Percentiles rank a stretch among this genome's conserved stretches.
phyloP scores from a whole-genome alignment of 2,113 vertebrate species.

The Salvelinus namaycush region DNA sequence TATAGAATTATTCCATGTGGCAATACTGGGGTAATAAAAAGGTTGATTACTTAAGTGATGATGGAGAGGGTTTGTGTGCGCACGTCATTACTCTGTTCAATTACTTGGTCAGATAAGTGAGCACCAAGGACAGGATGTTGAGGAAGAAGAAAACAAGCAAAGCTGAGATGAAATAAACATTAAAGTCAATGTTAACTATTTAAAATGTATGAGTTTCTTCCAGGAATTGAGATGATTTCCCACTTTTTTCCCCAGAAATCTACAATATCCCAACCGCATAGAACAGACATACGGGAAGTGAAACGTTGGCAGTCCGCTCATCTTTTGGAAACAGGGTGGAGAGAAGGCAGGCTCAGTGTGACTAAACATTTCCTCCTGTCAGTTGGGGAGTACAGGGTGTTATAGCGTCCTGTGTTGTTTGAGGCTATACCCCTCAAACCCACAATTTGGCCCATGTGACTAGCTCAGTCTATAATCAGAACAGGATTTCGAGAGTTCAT shows the following conservation, averaged over 20 bases:
- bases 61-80: neutral
- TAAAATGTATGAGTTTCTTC: slow-evolving; percentile 12
- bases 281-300: slow-evolving; percentile 37
- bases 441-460: too few relatives aligned
- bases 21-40: neutral
- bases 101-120: neutral
- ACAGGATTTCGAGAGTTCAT: neutral
- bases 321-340: slow-evolving; percentile 36
- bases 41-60: neutral
- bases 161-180: too few relatives aligned
- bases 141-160: neutral
- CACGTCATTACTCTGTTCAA: neutral
- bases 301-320: slow-evolving; percentile 9
- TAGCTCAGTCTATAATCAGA: too few relatives aligned
- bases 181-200: neutral
- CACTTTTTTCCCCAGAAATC: neutral
- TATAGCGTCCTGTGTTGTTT: slow-evolving; percentile 30
- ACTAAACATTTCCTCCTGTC: slow-evolving; percentile 49
- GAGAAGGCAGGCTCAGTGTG: neutral
- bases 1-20: too few relatives aligned
- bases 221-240: slow-evolving; percentile 20
- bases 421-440: slow-evolving; percentile 3
- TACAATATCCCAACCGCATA: slow-evolving; percentile 40
- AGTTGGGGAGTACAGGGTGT: neutral
- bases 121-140: neutral